Conservation (phyloP, 1,140 invertebrate species). For the Apis laboriosa region DNA sequence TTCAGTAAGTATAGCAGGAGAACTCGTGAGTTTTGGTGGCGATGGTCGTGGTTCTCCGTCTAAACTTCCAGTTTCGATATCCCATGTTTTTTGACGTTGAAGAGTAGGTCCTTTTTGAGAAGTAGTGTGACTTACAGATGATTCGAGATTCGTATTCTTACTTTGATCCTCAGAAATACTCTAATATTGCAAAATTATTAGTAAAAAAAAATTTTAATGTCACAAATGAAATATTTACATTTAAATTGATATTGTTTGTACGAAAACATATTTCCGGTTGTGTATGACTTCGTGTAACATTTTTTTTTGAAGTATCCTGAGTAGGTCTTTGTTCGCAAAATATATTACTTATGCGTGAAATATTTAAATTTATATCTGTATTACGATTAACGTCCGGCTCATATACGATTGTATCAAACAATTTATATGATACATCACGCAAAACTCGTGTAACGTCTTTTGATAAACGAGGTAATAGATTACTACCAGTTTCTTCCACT, state of each 20-base stretch:
- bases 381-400: slow-evolving; percentile 51
- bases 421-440: slow-evolving; percentile 60
- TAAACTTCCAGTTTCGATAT: slow-evolving; percentile 8
- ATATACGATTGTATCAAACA: slow-evolving; percentile 66
- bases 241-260: not conserved
- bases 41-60: slow-evolving; percentile 3
- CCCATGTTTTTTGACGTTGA: slow-evolving; percentile 35
- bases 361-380: slow-evolving; percentile 22
- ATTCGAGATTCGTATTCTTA: not conserved
- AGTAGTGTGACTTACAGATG: no score
- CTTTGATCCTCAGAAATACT: not conserved
- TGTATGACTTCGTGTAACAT: slow-evolving; percentile 17
- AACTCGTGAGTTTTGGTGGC: slow-evolving; percentile 18
- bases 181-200: not conserved
- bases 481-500: slow-evolving; percentile 73
- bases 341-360: not conserved
- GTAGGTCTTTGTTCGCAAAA: not conserved
- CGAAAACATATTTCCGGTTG: slow-evolving; percentile 21
- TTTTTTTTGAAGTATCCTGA: not conserved
- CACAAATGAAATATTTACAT: not conserved
- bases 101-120: not conserved
- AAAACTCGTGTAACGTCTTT: slow-evolving; percentile 65
- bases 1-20: not conserved
- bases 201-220: not conserved
- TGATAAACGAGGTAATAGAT: slow-evolving; percentile 66